Evolutionary conservation across 2,797 vertebrate species (phyloP), one percentile per base, ranked within the genome.

Genomic region (Benthosema pterotum): DNA sequence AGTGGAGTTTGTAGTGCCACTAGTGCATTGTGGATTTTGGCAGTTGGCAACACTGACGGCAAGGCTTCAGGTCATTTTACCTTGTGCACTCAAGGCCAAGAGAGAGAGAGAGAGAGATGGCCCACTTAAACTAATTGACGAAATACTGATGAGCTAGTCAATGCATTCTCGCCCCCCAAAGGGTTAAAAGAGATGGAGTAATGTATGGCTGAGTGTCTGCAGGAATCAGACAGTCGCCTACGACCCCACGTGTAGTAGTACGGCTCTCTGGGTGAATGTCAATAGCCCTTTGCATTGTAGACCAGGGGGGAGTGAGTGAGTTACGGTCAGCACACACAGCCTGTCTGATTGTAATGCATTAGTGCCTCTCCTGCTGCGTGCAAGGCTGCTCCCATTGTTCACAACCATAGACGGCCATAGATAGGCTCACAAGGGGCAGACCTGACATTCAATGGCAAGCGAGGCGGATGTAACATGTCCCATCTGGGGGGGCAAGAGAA

Each of bases 271-370:
- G 58, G 76, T 77, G 82, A 75, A 83, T 77, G 85, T 84, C 82
- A 75, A 77, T 83, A 79, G 71, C 45, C 63, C n/a, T 19, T 74
- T 57, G 48, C 56, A 11, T 60, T 17, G 61, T 62, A 42, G 80
- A 72, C 61, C 19, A 11, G 76, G 77, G 69, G 77, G 68, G n/a
- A n/a, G n/a, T n/a, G n/a, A 79, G 73, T 85, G 83, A 88, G 83
- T 87, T 91, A 90, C 71, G 67, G 79, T 82, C 82, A 82, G 84
- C 72, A 75, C 48, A 48, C 65, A 53, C 73, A 72, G 74, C 67
- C 71, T 52, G 73, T 79, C 76, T 83, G 80, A 89, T 84, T 87
- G 81, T 88, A 91, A 87, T 84, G 88, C 88, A 86, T 89, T 85
- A 87, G 77, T 53, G 67, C 64, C 75, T 75, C 65, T 87, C 85